These are phyloP conservation scores for Sarcoramphus papa DNA, from an alignment of 2,797 vertebrate species.

Conservation along the genomic window DNA sequence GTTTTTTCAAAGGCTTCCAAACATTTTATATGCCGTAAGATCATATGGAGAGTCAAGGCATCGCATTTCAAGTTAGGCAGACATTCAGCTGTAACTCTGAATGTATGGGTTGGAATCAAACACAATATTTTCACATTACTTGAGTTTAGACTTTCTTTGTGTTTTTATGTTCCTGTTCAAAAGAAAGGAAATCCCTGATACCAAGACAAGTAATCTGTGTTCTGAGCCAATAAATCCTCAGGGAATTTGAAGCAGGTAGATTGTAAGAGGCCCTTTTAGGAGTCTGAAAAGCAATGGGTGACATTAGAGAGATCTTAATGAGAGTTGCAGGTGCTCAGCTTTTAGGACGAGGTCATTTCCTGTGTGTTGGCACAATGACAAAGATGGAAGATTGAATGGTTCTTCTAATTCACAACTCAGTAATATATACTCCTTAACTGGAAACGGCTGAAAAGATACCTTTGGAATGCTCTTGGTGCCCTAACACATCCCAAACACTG, in stretches of 20 bases:
- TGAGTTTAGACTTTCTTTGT: constrained; percentile 41
- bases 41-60: constrained; percentile 3
- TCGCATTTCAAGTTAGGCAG: constrained; percentile 20
- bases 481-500: neutral
- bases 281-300: constrained; percentile 32
- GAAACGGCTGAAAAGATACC: neutral
- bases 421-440: neutral
- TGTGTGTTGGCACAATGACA: constrained; percentile 35
- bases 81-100: constrained; percentile 37
- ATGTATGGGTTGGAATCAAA: constrained; percentile 36
- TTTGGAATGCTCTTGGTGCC: neutral
- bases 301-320: constrained; percentile 1
- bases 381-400: constrained; percentile 23
- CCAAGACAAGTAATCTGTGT: constrained; percentile 47
- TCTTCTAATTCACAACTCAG: constrained; percentile 31
- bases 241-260: constrained; percentile 59
- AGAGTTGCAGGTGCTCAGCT: constrained; percentile 49
- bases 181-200: constrained; percentile 57
- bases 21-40: neutral
- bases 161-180: constrained; percentile 54
- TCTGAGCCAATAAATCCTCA: constrained; percentile 47
- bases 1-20: constrained; percentile 33
- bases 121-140: constrained; percentile 53
- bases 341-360: constrained; percentile 42
- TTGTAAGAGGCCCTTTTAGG: constrained; percentile 29